Evolutionary conservation across 1,140 invertebrate genomes (phyloP).

Genomic region (Philaenus spumarius): DNA sequence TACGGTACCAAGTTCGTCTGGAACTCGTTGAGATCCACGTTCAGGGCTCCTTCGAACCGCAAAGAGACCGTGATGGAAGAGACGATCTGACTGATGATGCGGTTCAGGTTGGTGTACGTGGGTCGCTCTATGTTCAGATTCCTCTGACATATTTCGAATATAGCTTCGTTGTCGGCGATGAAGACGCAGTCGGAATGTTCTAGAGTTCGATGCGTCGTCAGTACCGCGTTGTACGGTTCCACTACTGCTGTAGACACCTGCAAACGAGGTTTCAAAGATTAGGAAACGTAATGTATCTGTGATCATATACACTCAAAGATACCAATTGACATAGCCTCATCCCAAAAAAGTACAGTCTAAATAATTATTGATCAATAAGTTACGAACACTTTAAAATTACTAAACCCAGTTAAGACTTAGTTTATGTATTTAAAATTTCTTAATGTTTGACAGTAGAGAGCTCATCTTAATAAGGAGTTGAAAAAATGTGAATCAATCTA

Average conservation of each 20-base stretch:
- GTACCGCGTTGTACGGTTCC: conserved; percentile 60
- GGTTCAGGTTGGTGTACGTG: conserved; percentile 74
- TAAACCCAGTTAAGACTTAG: too few relatives aligned
- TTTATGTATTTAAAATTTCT: too few relatives aligned
- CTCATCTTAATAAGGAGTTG: too few relatives aligned
- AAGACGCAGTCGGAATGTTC: conserved; percentile 64
- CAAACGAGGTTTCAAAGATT: too few relatives aligned
- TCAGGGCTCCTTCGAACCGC: conserved; percentile 82
- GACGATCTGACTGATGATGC: conserved; percentile 73
- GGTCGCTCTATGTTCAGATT: conserved; percentile 84
- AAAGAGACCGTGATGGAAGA: conserved; percentile 82
- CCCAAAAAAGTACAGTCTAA: too few relatives aligned
- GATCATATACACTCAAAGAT: too few relatives aligned
- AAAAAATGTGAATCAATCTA: too few relatives aligned
- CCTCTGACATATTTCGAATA: conserved; percentile 85
- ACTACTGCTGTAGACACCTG: conserved; percentile 56
- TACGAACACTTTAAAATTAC: too few relatives aligned
- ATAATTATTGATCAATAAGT: too few relatives aligned
- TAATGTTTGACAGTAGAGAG: too few relatives aligned
- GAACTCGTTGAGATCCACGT: conserved; percentile 87
- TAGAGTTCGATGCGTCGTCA: conserved; percentile 53
- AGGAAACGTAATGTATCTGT: too few relatives aligned
- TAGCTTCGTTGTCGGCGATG: conserved; percentile 82
- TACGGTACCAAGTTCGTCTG: conserved; percentile 77
- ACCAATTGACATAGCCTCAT: too few relatives aligned